A percentile compares a stretch with the other conserved stretches of the same genome.
Evolutionary conservation across 2,888 invertebrate species (phyloP).

Genomic region (Aquatica leii): DNA sequence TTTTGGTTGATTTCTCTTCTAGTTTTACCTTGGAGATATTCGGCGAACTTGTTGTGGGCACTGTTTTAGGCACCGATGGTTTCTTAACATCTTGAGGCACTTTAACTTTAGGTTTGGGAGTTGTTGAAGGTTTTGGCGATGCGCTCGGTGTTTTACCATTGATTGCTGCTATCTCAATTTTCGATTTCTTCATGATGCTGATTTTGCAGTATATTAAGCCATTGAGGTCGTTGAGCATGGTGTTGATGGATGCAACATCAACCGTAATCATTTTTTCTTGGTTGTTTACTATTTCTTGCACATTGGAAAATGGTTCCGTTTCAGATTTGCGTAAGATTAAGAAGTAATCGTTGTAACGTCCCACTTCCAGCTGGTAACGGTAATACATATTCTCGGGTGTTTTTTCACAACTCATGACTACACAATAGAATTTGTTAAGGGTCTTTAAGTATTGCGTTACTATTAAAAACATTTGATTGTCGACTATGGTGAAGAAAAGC

Average conservation of each 20-base stretch:
- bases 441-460: constrained; percentile 43
- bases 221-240: constrained; percentile 19
- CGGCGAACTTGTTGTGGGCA: neutral
- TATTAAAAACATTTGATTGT: constrained; percentile 45
- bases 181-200: constrained; percentile 26
- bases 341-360: constrained; percentile 25
- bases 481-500: constrained; percentile 47
- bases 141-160: neutral
- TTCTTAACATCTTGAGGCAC: neutral
- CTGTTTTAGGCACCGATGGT: neutral
- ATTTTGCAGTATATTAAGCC: constrained; percentile 22
- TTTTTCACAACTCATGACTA: constrained; percentile 5
- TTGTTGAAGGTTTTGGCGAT: neutral
- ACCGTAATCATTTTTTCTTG: constrained; percentile 28
- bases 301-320: constrained; percentile 15
- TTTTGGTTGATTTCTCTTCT: constrained; percentile 25
- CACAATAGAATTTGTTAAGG: constrained; percentile 20
- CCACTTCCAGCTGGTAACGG: constrained; percentile 34
- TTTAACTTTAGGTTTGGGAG: neutral
- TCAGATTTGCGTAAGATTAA: constrained; percentile 26
- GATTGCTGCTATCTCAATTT: constrained; percentile 18
- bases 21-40: neutral
- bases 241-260: constrained; percentile 18
- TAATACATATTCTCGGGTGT: constrained; percentile 23
- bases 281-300: constrained; percentile 17